Conservation (phyloP, 2,797 vertebrate species). For the Columba guinea region DNA sequence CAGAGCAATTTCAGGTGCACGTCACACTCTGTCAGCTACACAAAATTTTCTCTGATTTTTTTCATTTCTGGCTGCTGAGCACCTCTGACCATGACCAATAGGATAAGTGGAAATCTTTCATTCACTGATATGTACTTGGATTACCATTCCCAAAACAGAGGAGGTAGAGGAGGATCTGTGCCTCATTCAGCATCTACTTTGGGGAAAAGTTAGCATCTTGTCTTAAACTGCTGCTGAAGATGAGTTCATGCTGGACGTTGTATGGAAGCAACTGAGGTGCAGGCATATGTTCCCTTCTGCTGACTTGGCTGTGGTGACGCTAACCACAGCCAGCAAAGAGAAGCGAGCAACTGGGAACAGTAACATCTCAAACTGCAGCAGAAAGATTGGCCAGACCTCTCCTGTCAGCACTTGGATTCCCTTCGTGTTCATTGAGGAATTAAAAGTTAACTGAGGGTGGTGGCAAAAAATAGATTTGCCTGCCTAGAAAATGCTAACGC, state of each 20-base stretch:
- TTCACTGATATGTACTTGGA: not conserved
- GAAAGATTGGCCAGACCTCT: conserved; percentile 48
- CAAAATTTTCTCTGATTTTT: not conserved
- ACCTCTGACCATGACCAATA: not conserved
- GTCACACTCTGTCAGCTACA: conserved; percentile 1
- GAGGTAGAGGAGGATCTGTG: not conserved
- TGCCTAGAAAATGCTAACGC: conserved; percentile 28
- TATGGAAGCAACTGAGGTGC: conserved; percentile 35
- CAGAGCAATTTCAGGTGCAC: conserved; percentile 39
- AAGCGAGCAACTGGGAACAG: conserved; percentile 58
- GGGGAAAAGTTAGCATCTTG: not conserved
- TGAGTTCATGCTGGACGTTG: conserved; percentile 20
- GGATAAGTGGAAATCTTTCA: conserved; percentile 9
- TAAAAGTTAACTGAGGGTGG: conserved; percentile 56
- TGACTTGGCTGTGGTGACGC: conserved; percentile 34
- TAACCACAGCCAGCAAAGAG: conserved; percentile 50
- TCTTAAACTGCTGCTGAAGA: not conserved
- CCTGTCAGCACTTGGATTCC: conserved; percentile 63
- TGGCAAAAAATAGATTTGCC: conserved; percentile 54
- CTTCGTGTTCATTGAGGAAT: conserved; percentile 54
- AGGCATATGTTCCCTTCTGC: conserved; percentile 62
- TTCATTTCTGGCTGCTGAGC: conserved; percentile 6
- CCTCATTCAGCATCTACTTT: not conserved
- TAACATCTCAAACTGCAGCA: conserved; percentile 57
- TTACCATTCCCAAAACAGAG: not conserved